phyloP scores from a whole-genome alignment of 2,113 vertebrate species.

The Dicentrarchus labrax region DNA sequence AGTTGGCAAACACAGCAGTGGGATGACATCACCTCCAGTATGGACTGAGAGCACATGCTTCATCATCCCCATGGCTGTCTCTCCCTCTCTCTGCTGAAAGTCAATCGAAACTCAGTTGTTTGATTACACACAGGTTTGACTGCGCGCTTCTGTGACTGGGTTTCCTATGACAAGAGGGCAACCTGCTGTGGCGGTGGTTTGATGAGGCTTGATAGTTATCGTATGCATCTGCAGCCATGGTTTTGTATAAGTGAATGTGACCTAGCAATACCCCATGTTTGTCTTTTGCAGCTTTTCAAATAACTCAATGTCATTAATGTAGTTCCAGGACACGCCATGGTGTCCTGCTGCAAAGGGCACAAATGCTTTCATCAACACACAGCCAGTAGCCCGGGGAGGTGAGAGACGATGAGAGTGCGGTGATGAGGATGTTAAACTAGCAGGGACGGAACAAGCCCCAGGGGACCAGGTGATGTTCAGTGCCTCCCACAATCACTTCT shows the following conservation, averaged over 20 bases:
- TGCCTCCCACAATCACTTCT: constrained; percentile 31
- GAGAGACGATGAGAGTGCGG: constrained; percentile 36
- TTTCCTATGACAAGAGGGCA: constrained; percentile 14
- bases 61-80: constrained; percentile 19
- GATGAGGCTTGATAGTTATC: constrained; percentile 1
- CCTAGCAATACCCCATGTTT: neutral
- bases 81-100: constrained; percentile 26
- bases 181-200: constrained; percentile 9
- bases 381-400: constrained; percentile 45
- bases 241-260: constrained; percentile 8
- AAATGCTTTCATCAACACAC: constrained; percentile 28
- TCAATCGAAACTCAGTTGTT: constrained; percentile 67
- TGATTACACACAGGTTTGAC: constrained; percentile 50
- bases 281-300: constrained; percentile 33
- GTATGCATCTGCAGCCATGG: constrained; percentile 21
- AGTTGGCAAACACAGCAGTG: constrained; percentile 49
- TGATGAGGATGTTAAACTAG: constrained; percentile 59
- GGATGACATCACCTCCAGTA: constrained; percentile 65
- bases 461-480: constrained; percentile 61
- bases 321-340: constrained; percentile 10
- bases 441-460: constrained; percentile 64
- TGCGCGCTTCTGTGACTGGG: constrained; percentile 19
- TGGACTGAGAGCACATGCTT: constrained; percentile 49
- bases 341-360: constrained; percentile 56
- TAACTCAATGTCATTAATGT: constrained; percentile 24